Evolutionary conservation across 1,140 invertebrate genomes (phyloP).

Genomic region (Helicorthomorpha holstii): DNA sequence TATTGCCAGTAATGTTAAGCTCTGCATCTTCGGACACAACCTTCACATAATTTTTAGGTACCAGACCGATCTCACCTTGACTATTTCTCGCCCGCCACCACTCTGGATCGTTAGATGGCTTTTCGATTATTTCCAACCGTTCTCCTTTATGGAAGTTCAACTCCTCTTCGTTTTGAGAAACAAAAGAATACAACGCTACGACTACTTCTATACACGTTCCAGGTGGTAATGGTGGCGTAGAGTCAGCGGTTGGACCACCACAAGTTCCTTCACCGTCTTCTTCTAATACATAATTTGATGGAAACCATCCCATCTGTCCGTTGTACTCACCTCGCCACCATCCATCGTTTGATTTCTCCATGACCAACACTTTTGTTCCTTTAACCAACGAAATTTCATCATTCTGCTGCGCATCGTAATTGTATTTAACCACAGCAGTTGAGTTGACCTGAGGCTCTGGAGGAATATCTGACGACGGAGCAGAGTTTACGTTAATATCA

Average conservation of each 20-base stretch:
- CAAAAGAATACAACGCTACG: constrained; percentile 77
- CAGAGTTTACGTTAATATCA: constrained; percentile 4
- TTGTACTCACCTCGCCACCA: constrained; percentile 95
- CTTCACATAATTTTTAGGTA: constrained; percentile 90
- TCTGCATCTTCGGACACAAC: constrained; percentile 30
- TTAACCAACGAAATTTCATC: constrained; percentile 84
- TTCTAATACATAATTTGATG: constrained; percentile 93
- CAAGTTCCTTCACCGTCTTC: constrained; percentile 62
- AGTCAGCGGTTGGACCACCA: constrained; percentile 61
- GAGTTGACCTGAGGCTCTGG: constrained; percentile 57
- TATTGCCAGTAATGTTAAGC: background rate
- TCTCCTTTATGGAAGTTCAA: constrained; percentile 92
- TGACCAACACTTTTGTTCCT: constrained; percentile 71
- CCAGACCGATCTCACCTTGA: constrained; percentile 72
- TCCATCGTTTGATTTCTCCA: constrained; percentile 97
- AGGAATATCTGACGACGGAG: constrained; percentile 14
- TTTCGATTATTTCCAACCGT: constrained; percentile 81
- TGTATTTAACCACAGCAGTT: constrained; percentile 88
- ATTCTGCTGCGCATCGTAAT: constrained; percentile 90
- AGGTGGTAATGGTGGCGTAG: background rate
- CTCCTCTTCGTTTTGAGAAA: constrained; percentile 83
- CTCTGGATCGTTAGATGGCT: constrained; percentile 90
- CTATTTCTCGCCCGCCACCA: constrained; percentile 93
- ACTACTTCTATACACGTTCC: constrained; percentile 84
- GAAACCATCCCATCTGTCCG: constrained; percentile 78